Conservation (phyloP, 2,888 invertebrate species). For the Zhuqinia jingwanae region DNA sequence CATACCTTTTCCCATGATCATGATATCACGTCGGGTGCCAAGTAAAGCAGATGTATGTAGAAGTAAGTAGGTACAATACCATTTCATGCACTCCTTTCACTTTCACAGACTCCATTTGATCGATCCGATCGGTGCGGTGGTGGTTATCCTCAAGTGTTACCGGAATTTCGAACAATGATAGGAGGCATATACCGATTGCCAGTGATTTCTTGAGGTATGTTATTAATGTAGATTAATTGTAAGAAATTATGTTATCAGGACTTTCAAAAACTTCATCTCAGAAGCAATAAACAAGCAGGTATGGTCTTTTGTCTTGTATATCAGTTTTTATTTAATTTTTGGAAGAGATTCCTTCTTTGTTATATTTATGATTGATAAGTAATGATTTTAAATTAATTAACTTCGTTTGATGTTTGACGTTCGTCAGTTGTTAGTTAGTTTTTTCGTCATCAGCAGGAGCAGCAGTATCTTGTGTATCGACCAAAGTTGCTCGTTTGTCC, state of each 20-base stretch:
- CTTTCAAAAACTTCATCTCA: no score
- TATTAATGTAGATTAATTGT: no score
- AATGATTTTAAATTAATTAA: no score
- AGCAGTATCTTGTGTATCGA: no score
- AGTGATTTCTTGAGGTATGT: background rate
- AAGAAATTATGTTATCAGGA: no score
- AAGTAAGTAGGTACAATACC: background rate
- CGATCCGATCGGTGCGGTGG: constrained; percentile 60
- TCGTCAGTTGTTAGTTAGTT: background rate
- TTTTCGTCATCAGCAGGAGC: no score
- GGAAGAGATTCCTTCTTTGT: background rate
- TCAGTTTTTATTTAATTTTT: background rate
- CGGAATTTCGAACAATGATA: background rate
- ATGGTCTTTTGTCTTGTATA: no score
- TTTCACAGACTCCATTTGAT: constrained; percentile 69
- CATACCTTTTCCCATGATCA: no score
- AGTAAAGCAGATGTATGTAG: background rate
- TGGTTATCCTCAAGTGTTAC: background rate
- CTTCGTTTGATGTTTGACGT: no score
- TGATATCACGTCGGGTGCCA: no score
- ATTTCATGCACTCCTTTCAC: background rate
- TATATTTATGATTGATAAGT: no score
- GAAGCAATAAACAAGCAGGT: no score
- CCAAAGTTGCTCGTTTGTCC: constrained; percentile 20
- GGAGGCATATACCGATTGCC: background rate